Evolutionary conservation across 1,140 invertebrate genomes (phyloP).

Genomic region (Ceratosolen fusciceps): DNA sequence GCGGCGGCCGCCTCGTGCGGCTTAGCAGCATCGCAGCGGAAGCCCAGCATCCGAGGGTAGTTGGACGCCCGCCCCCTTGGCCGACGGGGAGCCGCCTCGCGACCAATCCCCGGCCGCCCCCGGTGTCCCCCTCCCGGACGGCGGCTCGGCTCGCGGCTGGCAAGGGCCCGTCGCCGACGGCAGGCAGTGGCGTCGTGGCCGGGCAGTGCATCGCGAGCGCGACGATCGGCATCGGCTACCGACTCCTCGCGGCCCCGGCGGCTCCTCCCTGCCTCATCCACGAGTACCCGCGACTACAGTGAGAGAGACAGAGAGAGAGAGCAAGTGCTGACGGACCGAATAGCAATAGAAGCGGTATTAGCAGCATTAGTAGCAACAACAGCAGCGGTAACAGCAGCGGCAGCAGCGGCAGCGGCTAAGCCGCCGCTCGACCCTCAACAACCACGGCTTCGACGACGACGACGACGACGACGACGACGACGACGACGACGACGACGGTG

Average conservation of each 20-base stretch:
- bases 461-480: background rate
- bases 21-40: constrained; percentile 27
- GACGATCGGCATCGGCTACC: background rate
- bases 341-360: too few species aligned
- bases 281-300: too few species aligned
- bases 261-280: too few species aligned
- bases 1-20: background rate
- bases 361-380: too few species aligned
- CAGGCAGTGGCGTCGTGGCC: constrained; percentile 26
- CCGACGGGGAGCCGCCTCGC: constrained; percentile 49
- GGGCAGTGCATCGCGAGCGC: background rate
- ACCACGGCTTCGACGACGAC: too few species aligned
- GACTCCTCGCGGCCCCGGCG: too few species aligned
- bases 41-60: constrained; percentile 33
- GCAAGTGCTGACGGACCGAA: too few species aligned
- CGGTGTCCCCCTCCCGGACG: constrained; percentile 32
- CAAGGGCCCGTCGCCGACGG: constrained; percentile 19
- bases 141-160: constrained; percentile 33
- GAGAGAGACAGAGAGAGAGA: too few species aligned
- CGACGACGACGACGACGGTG: background rate
- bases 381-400: too few species aligned
- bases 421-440: too few species aligned
- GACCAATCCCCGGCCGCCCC: constrained; percentile 55
- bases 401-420: too few species aligned
- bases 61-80: constrained; percentile 58